Evolutionary conservation across 2,888 invertebrate species (phyloP).

Genomic region (Lucinisca nassula): DNA sequence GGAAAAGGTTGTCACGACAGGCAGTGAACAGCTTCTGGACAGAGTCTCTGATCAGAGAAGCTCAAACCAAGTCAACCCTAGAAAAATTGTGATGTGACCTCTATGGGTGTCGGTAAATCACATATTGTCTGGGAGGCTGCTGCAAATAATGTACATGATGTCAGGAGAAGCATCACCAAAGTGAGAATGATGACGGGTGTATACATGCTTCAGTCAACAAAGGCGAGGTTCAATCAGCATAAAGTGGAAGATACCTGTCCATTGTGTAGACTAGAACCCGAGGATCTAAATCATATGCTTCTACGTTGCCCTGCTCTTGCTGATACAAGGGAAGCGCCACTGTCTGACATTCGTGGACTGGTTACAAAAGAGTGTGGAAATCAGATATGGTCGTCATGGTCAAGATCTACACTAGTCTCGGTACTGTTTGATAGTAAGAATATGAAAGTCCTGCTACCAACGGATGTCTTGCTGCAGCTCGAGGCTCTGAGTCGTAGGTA

Average conservation of each 20-base stretch:
- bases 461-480: not conserved
- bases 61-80: not conserved
- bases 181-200: slow-evolving; percentile 19
- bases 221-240: not conserved
- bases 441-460: not conserved
- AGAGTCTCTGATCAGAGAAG: not conserved
- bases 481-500: not conserved
- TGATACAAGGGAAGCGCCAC: not conserved
- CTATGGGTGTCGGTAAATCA: not conserved
- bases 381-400: not conserved
- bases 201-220: not conserved
- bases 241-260: not conserved
- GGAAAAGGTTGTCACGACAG: not conserved
- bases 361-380: not conserved
- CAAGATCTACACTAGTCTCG: not conserved
- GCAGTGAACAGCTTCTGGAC: not conserved
- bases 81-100: not conserved
- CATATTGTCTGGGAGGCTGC: not conserved
- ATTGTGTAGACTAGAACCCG: not conserved
- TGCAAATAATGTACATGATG: not conserved
- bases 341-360: not conserved
- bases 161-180: slow-evolving; percentile 7
- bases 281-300: not conserved
- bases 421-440: not conserved
- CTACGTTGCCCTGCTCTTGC: not conserved